Base-by-base conservation (phyloP, 2,797 vertebrate genomes). In the Morus bassanus region DNA sequence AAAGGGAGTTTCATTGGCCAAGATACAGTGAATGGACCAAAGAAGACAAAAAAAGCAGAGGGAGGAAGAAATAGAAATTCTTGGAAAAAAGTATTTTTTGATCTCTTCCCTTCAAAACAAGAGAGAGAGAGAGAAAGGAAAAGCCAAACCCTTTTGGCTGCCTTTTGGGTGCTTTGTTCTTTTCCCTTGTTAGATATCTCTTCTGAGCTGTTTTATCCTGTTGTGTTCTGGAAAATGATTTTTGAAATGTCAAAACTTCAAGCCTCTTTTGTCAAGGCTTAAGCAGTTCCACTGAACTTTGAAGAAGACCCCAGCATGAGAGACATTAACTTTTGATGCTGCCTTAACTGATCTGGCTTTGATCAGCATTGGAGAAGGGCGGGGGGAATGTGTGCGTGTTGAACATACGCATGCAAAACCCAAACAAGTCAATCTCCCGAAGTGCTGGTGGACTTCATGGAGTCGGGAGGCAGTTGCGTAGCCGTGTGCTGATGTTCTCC, bases 201-300 rank as follows among this genome's bases (percentile, higher is more conserved):
- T 91, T 95, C 85, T 79, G 89, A 97, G 87, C 91, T 96, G 72
- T 86, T 96, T 93, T 85, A 95, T 95, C 96, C 87, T 90, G 81
- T 96, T 96, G 95, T 97, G 90, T 93, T 96, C 94, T 89, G 80
- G 68, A 88, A 96, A 93, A 94, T 93, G 85, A 93, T 95, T 97
- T 97, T 92, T 96, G 91, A 98, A 97, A 96, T 95, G 91, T 97
- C 91, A 96, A 78, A 95, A 96, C 95, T 97, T 97, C 91, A 97
- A 95, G 94, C 85, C 64, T 96, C 77, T 96, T 96, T 98, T 95
- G 92, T 96, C 83, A 73, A 89, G 85, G 96, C 94, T 97, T 94
- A 94, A 95, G 96, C 69, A 94, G 60, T 85, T 86, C 91, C 86
- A 63, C 74, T 96, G 95, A 93, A 97, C 92, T 97, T 97, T 95